Evolutionary conservation across 2,888 invertebrate species (phyloP).

Genomic region (Xestia xanthographa): DNA sequence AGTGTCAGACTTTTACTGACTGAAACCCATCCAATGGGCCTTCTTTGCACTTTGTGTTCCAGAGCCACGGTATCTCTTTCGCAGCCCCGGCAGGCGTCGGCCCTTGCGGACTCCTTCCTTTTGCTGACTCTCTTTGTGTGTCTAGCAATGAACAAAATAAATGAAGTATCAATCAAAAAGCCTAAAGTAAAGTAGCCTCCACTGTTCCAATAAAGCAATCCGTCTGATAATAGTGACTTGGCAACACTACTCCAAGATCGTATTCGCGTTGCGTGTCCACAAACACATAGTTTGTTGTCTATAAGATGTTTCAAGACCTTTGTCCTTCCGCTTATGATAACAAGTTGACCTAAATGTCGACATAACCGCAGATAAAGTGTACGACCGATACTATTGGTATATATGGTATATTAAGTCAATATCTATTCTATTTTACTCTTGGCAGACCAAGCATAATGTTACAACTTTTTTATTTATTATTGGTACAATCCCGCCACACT

Average conservation of each 20-base stretch:
- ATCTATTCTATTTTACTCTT: not conserved
- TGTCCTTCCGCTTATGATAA: not conserved
- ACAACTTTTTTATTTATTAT: not conserved
- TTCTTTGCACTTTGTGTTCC: no score
- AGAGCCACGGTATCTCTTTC: no score
- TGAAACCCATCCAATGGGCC: no score
- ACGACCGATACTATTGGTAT: not conserved
- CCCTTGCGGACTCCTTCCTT: no score
- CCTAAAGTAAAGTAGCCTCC: not conserved
- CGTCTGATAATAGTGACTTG: not conserved
- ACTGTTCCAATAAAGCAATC: not conserved
- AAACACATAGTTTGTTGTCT: constrained; percentile 4
- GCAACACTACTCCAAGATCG: not conserved
- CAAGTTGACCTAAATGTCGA: constrained; percentile 8
- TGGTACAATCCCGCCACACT: not conserved
- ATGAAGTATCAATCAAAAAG: not conserved
- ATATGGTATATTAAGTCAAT: not conserved
- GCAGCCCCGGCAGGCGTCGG: no score
- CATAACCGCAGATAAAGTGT: not conserved
- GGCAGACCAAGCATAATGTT: not conserved
- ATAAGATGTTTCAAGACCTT: constrained; percentile 2
- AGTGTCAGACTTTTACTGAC: no score
- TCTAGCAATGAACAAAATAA: no score
- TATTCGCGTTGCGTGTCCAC: not conserved
- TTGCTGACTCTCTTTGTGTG: no score